phyloP scores from a whole-genome alignment of 2,113 vertebrate species.

The Psilopsiagon aymara region DNA sequence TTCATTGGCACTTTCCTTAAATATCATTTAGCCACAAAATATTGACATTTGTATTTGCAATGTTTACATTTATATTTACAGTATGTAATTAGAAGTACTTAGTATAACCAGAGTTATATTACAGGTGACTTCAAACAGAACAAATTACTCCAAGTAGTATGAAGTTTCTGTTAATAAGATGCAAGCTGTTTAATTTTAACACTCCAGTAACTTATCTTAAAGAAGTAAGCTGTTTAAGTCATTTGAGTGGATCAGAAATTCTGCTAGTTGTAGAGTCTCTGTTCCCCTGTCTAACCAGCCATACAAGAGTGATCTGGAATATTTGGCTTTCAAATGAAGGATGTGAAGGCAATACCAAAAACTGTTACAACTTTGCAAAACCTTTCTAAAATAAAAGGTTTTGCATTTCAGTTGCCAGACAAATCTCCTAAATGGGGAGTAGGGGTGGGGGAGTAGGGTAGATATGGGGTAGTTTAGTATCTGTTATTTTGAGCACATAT shows the following conservation, averaged over 20 bases:
- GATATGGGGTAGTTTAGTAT: background rate
- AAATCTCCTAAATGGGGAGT: background rate
- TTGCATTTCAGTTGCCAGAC: background rate
- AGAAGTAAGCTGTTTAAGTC: background rate
- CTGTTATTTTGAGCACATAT: background rate
- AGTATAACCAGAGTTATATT: background rate
- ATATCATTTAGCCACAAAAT: background rate
- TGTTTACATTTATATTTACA: background rate
- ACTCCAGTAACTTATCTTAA: background rate
- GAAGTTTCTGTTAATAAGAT: background rate
- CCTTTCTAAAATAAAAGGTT: background rate
- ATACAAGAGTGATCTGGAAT: background rate
- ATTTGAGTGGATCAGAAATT: slow-evolving; percentile 26
- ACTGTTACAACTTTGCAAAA: background rate
- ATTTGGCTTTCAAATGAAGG: slow-evolving; percentile 24
- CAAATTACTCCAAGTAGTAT: background rate
- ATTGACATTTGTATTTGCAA: background rate
- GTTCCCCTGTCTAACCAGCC: background rate
- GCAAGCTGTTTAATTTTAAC: background rate
- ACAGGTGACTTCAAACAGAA: background rate
- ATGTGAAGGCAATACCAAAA: slow-evolving; percentile 23
- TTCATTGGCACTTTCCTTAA: background rate
- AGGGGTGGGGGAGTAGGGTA: background rate
- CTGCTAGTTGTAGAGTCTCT: background rate
- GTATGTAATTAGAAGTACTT: background rate